These are phyloP conservation scores for Lycaon pictus DNA, from an alignment of 2,113 vertebrate genomes.

Conservation along the genomic window DNA sequence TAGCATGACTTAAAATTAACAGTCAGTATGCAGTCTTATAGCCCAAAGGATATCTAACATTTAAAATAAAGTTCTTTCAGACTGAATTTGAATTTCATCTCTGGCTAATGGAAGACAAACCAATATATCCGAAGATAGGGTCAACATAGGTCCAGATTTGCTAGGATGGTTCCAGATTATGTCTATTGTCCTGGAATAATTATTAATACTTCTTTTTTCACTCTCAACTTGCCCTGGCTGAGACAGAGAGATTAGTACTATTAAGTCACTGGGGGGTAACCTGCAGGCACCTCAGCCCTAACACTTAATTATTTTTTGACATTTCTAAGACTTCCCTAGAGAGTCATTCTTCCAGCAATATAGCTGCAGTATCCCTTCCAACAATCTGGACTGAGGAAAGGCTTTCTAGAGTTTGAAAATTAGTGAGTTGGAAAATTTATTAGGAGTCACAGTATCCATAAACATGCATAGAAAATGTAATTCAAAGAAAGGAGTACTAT, in stretches of 20 bases:
- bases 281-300: not conserved
- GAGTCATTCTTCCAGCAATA: not conserved
- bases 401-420: not conserved
- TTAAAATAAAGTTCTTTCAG: slow-evolving; percentile 42
- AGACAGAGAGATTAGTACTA: not conserved
- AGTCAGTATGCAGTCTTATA: not conserved
- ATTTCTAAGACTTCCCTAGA: not conserved
- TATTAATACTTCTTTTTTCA: slow-evolving; percentile 1
- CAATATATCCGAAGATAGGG: not conserved
- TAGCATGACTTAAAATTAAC: not conserved
- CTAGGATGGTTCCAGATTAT: not conserved
- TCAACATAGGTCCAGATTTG: not conserved
- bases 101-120: not conserved
- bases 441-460: not conserved
- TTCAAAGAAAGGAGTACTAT: not conserved
- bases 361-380: not conserved
- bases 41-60: not conserved
- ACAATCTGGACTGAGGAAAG: not conserved
- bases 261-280: not conserved
- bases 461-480: slow-evolving; percentile 2
- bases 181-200: not conserved
- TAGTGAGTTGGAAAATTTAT: not conserved
- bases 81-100: slow-evolving; percentile 34
- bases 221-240: not conserved
- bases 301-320: not conserved